A percentile compares a stretch with the other conserved stretches of the same genome.
phyloP scores from a whole-genome alignment of 2,113 vertebrate genomes.

The Coryphaenoides rupestris region DNA sequence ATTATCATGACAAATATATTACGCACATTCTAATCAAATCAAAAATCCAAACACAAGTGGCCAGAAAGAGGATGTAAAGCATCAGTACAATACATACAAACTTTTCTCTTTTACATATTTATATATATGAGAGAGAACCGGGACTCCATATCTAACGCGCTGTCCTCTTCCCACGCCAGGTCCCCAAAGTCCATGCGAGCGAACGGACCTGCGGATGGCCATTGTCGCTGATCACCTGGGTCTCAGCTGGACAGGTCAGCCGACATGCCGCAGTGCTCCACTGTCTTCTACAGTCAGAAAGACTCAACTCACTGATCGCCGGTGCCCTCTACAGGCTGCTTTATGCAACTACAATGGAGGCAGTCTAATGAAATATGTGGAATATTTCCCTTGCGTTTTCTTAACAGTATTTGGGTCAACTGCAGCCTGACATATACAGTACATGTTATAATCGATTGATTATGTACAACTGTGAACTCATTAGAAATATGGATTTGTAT shows the following conservation, averaged over 20 bases:
- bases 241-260: conserved; percentile 97
- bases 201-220: conserved; percentile 97
- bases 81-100: conserved; percentile 32
- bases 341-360: too few relatives aligned
- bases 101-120: conserved; percentile 40
- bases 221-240: too few relatives aligned
- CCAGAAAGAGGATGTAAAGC: conserved; percentile 48
- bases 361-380: too few relatives aligned
- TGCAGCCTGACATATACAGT: too few relatives aligned
- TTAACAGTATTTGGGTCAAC: too few relatives aligned
- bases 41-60: conserved; percentile 41
- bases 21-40: neutral
- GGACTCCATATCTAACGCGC: conserved; percentile 32
- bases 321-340: conserved; percentile 43
- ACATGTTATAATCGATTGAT: too few relatives aligned
- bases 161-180: conserved; percentile 81
- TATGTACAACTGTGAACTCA: too few relatives aligned
- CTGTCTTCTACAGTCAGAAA: neutral
- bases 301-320: neutral
- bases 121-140: conserved; percentile 12
- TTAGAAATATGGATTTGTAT: too few relatives aligned
- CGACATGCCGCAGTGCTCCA: neutral
- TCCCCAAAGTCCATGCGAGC: conserved; percentile 97
- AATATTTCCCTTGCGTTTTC: too few relatives aligned
- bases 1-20: neutral